Percentiles rank a stretch among this genome's conserved stretches.
Conservation (phyloP, 2,888 invertebrate species). For the Lagria hirta region DNA sequence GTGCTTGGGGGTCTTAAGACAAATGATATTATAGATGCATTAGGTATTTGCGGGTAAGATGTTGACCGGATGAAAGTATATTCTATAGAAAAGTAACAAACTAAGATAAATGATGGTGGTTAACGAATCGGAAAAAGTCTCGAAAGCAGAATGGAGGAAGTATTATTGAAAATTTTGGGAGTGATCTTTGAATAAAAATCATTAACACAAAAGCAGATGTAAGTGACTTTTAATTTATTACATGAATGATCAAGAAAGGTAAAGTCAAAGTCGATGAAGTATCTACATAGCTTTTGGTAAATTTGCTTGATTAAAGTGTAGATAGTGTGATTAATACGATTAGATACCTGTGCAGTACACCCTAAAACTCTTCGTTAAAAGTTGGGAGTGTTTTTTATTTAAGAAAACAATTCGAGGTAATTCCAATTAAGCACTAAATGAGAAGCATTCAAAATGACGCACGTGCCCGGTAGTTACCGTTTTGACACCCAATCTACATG, state of each 20-base stretch:
- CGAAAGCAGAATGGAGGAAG: constrained; percentile 34
- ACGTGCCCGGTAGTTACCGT: constrained; percentile 34
- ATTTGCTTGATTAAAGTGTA: constrained; percentile 47
- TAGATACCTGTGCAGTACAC: constrained; percentile 30
- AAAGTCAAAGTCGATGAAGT: constrained; percentile 17
- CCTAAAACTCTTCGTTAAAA: no score
- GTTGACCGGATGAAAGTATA: constrained; percentile 50
- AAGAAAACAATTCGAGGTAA: constrained; percentile 27
- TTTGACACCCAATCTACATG: constrained; percentile 45
- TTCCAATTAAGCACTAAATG: constrained; percentile 30
- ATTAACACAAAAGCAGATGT: constrained; percentile 41
- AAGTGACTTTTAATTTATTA: constrained; percentile 49
- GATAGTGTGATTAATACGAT: constrained; percentile 48
- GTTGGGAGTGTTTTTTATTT: constrained; percentile 21
- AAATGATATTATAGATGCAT: constrained; percentile 51
- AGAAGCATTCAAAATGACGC: constrained; percentile 20
- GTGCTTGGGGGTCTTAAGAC: constrained; percentile 46
- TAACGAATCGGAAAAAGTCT: constrained; percentile 47
- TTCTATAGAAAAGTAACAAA: constrained; percentile 48
- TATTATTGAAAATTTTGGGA: constrained; percentile 12
- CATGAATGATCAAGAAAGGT: constrained; percentile 42
- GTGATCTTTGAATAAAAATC: constrained; percentile 19
- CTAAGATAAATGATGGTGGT: constrained; percentile 49
- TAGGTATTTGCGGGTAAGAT: constrained; percentile 45
- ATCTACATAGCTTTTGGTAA: constrained; percentile 38